A percentile compares a stretch with the other conserved stretches of the same genome.
These are phyloP conservation scores for Carduelis carduelis DNA, from an alignment of 2,797 vertebrate species.

Conservation along the genomic window DNA sequence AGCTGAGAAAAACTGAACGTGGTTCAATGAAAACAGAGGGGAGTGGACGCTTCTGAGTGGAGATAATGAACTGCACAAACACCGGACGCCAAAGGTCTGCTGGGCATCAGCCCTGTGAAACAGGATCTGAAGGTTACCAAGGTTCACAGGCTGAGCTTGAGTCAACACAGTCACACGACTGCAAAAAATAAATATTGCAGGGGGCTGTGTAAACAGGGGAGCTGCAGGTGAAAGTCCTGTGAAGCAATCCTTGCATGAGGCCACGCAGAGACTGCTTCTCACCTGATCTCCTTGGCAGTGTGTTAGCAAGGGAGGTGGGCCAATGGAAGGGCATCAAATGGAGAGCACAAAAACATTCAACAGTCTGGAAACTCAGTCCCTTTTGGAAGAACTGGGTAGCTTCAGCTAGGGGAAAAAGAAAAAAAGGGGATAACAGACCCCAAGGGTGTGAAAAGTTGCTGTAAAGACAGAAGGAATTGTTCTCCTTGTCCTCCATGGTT, in stretches of 20 bases:
- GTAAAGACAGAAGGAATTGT: neutral
- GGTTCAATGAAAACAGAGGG: conserved; percentile 55
- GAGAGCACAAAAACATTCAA: neutral
- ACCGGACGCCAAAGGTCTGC: conserved; percentile 38
- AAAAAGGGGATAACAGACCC: neutral
- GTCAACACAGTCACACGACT: conserved; percentile 54
- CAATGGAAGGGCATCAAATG: neutral
- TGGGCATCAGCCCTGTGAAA: conserved; percentile 45
- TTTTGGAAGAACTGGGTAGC: neutral
- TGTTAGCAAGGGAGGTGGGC: neutral
- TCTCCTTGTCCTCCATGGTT: neutral
- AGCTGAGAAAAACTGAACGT: conserved; percentile 43
- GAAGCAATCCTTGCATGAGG: neutral
- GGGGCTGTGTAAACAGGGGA: neutral
- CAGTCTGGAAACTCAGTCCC: neutral
- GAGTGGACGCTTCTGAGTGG: neutral
- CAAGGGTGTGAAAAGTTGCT: neutral
- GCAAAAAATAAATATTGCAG: conserved; percentile 14
- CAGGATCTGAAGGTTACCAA: conserved; percentile 39
- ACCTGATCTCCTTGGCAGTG: neutral
- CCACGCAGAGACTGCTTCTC: neutral
- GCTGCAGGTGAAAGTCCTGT: neutral
- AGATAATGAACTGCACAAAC: conserved; percentile 59
- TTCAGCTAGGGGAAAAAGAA: neutral
- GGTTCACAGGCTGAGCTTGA: conserved; percentile 36